Base-by-base conservation (phyloP, 1,140 invertebrate genomes). In the Ostrea edulis region DNA sequence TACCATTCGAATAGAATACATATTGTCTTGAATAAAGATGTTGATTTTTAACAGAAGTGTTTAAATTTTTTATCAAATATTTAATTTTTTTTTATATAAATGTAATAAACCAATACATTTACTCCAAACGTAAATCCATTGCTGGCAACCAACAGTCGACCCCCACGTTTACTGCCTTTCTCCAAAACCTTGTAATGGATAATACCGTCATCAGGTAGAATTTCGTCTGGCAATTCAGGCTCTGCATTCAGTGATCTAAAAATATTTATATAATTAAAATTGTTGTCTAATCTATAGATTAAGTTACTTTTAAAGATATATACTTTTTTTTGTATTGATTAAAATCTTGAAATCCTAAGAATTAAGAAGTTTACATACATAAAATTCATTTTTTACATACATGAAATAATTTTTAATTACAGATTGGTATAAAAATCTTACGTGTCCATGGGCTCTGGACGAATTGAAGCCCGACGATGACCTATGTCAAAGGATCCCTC, bases 161-260 rank as follows among this genome's bases (percentile, higher is more conserved):
- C 85, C 44, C 65, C 85, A 54, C 62, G 65, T 77, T 86, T 86
- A 54, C 85, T 86, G 44, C 85, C 85, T 25, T 86, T 86, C 85
- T 77, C 35, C 7, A 86, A 54, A 20, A 86, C 85, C 22, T 68
- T 68, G 65, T 68, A 68, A n/a, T 68, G 65, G 65, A 68, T 68
- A 22, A 29, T n/a, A 68, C 65, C 52, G 8, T 86, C 85, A 14
- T 86, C 85, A 17, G n/a, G 55, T n/a, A 85, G 20, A 2, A 85
- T 85, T 14, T 85, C 58, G 29, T 85, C 58, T 9, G 84, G 84
- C 29, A 85, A 62, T 8, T 85, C 84, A 35, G 84, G 84, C 8
- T 65, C 84, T 85, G 84, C 84, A 65, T 85, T 85, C 35, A 85
- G 84, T n/a, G 84, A 85, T 65, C 84, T 85, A 51, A 68, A 85